These are phyloP conservation scores for Harpagifer antarcticus DNA, from an alignment of 2,797 vertebrate species.

Conservation along the genomic window DNA sequence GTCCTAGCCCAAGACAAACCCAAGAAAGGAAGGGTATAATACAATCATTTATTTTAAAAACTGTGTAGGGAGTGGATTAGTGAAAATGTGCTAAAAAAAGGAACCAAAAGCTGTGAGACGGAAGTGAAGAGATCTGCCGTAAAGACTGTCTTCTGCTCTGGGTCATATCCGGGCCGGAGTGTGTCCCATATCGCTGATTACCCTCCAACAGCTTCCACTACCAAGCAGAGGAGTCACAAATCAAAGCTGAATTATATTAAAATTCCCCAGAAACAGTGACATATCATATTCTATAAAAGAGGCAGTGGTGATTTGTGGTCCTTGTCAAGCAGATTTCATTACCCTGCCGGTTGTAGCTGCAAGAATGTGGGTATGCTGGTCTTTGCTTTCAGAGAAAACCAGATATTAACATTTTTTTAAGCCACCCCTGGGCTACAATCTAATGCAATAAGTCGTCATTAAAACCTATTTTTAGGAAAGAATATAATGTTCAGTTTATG, in stretches of 20 bases:
- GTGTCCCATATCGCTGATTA: background rate
- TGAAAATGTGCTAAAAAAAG: background rate
- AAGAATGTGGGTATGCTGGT: conserved; percentile 20
- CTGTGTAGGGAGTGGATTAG: background rate
- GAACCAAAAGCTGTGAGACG: background rate
- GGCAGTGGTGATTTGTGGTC: conserved; percentile 30
- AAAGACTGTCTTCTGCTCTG: background rate
- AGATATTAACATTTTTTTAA: conserved; percentile 19
- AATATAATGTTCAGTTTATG: conserved; percentile 20
- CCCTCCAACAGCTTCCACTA: background rate
- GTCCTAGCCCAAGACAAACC: no score
- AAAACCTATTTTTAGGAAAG: conserved; percentile 4
- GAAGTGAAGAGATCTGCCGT: background rate
- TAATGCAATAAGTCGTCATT: conserved; percentile 19
- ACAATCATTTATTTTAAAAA: background rate
- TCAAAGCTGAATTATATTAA: conserved; percentile 18
- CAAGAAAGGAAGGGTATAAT: background rate
- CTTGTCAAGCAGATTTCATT: conserved; percentile 27
- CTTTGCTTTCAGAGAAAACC: background rate
- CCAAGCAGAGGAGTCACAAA: background rate
- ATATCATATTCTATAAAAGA: conserved; percentile 2
- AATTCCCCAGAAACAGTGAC: background rate
- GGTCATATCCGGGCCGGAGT: background rate
- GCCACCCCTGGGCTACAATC: background rate
- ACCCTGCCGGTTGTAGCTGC: conserved; percentile 11